phyloP scores from a whole-genome alignment of 2,888 invertebrate species.

The Thereva nobilitata region DNA sequence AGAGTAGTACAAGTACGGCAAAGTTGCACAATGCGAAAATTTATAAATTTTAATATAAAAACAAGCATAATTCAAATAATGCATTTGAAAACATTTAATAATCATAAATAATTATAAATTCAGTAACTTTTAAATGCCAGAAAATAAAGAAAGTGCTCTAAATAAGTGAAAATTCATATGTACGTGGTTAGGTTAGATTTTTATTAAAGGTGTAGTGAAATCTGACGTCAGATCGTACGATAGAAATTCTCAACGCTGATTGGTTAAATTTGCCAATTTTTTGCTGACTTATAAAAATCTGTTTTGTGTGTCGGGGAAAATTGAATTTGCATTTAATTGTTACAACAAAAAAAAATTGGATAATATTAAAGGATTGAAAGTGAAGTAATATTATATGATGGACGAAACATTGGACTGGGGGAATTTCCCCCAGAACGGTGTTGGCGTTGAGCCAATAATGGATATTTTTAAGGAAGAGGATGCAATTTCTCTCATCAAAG shows the following conservation, averaged over 20 bases:
- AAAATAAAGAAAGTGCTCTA: no score
- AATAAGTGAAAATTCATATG: neutral
- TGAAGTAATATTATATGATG: slow-evolving; percentile 6
- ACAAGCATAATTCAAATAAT: slow-evolving; percentile 1
- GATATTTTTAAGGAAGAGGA: slow-evolving; percentile 54
- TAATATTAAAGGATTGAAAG: neutral
- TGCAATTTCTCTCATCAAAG: slow-evolving; percentile 54
- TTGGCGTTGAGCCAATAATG: slow-evolving; percentile 49
- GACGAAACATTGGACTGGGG: slow-evolving; percentile 35
- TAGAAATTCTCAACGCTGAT: slow-evolving; percentile 52
- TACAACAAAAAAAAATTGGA: neutral
- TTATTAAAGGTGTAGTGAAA: slow-evolving; percentile 11
- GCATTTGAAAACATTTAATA: neutral
- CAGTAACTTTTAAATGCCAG: neutral
- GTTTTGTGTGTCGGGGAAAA: slow-evolving; percentile 6
- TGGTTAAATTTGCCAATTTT: slow-evolving; percentile 47
- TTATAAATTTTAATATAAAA: slow-evolving; percentile 8
- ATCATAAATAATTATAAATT: slow-evolving; percentile 4
- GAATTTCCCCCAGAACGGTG: slow-evolving; percentile 24
- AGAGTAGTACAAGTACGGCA: neutral
- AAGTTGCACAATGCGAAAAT: slow-evolving; percentile 16
- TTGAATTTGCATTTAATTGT: slow-evolving; percentile 15
- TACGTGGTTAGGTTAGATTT: neutral
- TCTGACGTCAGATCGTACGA: slow-evolving; percentile 57
- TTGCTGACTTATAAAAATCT: slow-evolving; percentile 32